These are phyloP conservation scores for Lycocerus yunnanus DNA, from an alignment of 2,888 invertebrate species.

Conservation along the genomic window DNA sequence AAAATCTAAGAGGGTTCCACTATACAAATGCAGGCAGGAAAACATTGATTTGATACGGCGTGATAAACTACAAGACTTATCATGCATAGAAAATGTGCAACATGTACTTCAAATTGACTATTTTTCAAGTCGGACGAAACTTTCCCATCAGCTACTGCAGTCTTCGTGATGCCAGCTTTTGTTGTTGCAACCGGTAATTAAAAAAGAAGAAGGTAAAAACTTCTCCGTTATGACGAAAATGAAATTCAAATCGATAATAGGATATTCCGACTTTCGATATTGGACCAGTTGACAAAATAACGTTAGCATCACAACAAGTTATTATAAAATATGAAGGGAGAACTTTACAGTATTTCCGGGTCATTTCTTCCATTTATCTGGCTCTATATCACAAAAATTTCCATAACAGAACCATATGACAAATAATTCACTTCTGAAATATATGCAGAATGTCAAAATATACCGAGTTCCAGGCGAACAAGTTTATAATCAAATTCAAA, in stretches of 20 bases:
- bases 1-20: slow-evolving; percentile 31
- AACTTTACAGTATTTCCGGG: slow-evolving; percentile 28
- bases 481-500: slow-evolving; percentile 4
- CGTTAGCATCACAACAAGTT: slow-evolving; percentile 8
- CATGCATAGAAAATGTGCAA: slow-evolving; percentile 14
- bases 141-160: background rate
- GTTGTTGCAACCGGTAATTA: background rate
- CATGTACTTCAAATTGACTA: slow-evolving; percentile 3
- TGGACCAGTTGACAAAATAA: slow-evolving; percentile 7
- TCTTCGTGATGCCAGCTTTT: no score
- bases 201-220: background rate
- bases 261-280: background rate
- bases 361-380: slow-evolving; percentile 31
- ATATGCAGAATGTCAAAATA: slow-evolving; percentile 15
- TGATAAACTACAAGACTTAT: slow-evolving; percentile 18
- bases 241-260: background rate
- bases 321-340: slow-evolving; percentile 21
- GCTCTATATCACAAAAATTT: slow-evolving; percentile 26
- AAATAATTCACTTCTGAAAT: slow-evolving; percentile 23
- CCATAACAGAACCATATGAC: slow-evolving; percentile 27
- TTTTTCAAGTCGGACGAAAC: background rate
- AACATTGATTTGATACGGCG: slow-evolving; percentile 18
- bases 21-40: slow-evolving; percentile 16
- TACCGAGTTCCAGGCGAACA: slow-evolving; percentile 1
- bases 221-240: background rate